Evolutionary conservation across 1,140 invertebrate species (phyloP), one percentile per base, ranked within the genome.

Genomic region (Globodera ellingtonae): DNA sequence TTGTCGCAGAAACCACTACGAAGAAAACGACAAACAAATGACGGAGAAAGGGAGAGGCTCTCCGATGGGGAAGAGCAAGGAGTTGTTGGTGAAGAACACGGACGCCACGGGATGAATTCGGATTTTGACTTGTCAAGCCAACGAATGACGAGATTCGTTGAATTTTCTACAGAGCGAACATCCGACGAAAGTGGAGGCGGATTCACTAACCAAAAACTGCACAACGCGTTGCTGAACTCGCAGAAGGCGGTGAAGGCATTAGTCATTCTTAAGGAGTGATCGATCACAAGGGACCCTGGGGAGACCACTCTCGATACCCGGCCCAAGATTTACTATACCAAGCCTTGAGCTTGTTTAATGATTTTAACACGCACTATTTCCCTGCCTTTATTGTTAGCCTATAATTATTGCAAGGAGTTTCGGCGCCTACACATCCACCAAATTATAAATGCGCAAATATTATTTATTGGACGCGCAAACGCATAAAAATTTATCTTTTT

Each of bases 161-260:
- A 67, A 13, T 66, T 66, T 15, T 35, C 44, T n/a, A 1, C 1
- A 48, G n/a, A 77, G 44, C 18, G n/a, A 18, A 69, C 15, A 21
- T 9, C 46, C 21, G 52, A 67, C 21, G 52, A 67, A 7, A 24
- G n/a, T 44, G 18, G 6, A 3, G 66, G 75, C n/a, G 48, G 13
- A 35, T 10, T 21, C 21, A 24, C 24, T 15, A n/a, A 71, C 1
- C 46, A 35, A 24, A 56, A 47, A 75, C 9, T 80, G 35, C 24
- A 69, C 52, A 13, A 48, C 35, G 62, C 62, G 24, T 62, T 77
- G 35, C 21, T 67, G 4, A 24, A 44, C 13, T 77, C 62, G 15
- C 75, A 77, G 67, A 75, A 75, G 48, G 65, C 79, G 46, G 59
- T 80, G 48, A 80, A 73, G 9, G 65, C 72, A 65, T 50, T 80